Evolutionary conservation across 2,888 invertebrate genomes (phyloP).

Genomic region (Dryomyza anilis): DNA sequence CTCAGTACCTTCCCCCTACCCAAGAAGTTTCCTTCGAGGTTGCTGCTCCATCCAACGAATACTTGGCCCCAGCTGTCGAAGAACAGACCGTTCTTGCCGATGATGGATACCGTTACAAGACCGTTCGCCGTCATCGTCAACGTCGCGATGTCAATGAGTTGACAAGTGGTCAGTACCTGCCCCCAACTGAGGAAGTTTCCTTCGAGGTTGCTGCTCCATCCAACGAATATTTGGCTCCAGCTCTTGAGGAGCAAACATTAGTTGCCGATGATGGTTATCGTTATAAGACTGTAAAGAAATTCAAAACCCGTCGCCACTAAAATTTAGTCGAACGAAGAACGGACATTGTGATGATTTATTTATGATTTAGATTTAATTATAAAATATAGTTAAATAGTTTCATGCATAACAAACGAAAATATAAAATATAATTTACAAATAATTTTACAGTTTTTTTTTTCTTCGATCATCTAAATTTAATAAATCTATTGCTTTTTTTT

Average conservation of each 20-base stretch:
- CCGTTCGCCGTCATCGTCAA: conserved; percentile 42
- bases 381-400: background rate
- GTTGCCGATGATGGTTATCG: conserved; percentile 37
- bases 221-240: conserved; percentile 28
- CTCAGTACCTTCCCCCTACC: conserved; percentile 46
- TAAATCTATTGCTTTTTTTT: too few relatives aligned
- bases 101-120: conserved; percentile 58
- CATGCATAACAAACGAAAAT: background rate
- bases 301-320: conserved; percentile 32
- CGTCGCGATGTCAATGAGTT: conserved; percentile 44
- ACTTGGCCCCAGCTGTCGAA: conserved; percentile 21
- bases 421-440: background rate
- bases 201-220: conserved; percentile 29
- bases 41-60: conserved; percentile 22
- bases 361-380: background rate
- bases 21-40: conserved; percentile 26
- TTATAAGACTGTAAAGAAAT: conserved; percentile 40
- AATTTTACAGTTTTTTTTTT: background rate
- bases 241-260: conserved; percentile 15
- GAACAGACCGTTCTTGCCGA: conserved; percentile 40
- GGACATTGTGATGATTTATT: background rate
- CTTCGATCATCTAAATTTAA: too few relatives aligned
- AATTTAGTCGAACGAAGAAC: background rate
- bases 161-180: conserved; percentile 30
- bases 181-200: conserved; percentile 10